Percentiles rank a stretch among this genome's conserved stretches.
phyloP scores from a whole-genome alignment of 2,888 invertebrate genomes.

The Eupeodes luniger region DNA sequence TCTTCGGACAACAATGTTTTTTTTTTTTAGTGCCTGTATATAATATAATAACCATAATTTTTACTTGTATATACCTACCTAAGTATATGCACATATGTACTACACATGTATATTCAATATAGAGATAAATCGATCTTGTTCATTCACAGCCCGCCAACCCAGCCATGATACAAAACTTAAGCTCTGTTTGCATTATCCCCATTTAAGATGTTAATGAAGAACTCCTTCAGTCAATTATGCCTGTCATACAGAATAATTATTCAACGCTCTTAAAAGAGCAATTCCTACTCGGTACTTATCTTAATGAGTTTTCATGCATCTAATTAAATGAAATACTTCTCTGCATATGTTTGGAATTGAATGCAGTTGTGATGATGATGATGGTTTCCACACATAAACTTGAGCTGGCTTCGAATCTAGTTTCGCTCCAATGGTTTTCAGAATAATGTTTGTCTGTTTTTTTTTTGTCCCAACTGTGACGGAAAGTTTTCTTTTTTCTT shows the following conservation, averaged over 20 bases:
- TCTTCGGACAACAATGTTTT: too few relatives aligned
- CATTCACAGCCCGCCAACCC: not conserved
- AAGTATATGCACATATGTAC: not conserved
- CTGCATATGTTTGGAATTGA: constrained; percentile 13
- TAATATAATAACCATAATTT: too few relatives aligned
- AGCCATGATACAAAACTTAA: constrained; percentile 14
- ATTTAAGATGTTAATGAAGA: constrained; percentile 50
- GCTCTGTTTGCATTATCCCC: constrained; percentile 43
- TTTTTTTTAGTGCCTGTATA: too few relatives aligned
- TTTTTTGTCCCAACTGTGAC: not conserved
- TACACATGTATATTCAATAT: not conserved
- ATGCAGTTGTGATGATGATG: constrained; percentile 36
- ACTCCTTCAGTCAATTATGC: constrained; percentile 60
- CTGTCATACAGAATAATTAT: constrained; percentile 69
- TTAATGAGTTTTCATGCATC: constrained; percentile 83
- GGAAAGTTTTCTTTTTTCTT: not conserved
- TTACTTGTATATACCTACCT: too few relatives aligned
- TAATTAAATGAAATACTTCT: constrained; percentile 83
- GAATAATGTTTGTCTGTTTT: not conserved
- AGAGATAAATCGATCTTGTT: constrained; percentile 6
- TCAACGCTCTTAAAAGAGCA: constrained; percentile 66
- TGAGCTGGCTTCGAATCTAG: constrained; percentile 14
- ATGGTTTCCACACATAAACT: constrained; percentile 25
- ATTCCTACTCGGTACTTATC: constrained; percentile 80
- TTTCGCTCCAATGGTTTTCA: constrained; percentile 26